Base-by-base conservation (phyloP, 1,140 invertebrate species). In the Drosophila azteca region DNA sequence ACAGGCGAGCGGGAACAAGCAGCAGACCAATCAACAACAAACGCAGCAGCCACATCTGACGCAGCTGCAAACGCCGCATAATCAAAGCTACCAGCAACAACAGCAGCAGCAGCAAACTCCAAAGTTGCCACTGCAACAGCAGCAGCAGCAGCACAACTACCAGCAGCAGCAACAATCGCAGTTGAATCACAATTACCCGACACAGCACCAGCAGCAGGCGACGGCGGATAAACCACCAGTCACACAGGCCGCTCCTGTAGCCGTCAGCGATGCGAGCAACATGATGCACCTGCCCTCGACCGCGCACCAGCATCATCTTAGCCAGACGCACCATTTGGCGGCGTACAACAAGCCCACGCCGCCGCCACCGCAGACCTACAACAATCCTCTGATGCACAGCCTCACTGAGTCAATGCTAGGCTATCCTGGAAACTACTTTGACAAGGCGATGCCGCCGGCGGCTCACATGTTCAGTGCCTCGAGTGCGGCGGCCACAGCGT, bases 401-500 rank as follows among this genome's bases (percentile, higher is more conserved):
- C 63, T 90, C 0, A 63, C 88, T 8, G 79, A 90, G 26, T 73
- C 77, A 9, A 89, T 90, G 72, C 15, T 90, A 60, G 77, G 71
- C 57, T 88, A 76, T 67, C 71, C 85, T 2, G 75, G 76, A 3
- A 81, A 78, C 52, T 92, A 92, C 24, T 92, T 92, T 46, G 88
- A 92, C 45, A 92, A 92, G 57, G 68, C 73, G 8, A 89, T 90
- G 77, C 87, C 82, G 31, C 90, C 91, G 35, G 85, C 90, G 6
- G 91, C 91, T 1, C 91, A 92, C 31, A 92, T 92, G 83, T 90
- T 82, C 53, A 90, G 82, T 22, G 88, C 75, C 0, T 66, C 75
- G 0, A 80, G 71, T 39, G 61, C 76, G 3, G 60, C 74, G 15
- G 69, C 87, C 2, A 51, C 79, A 3, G 77, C 75, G 0, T 91